These are phyloP conservation scores for Hypselothyrea guttata DNA, from an alignment of 2,888 invertebrate genomes.

Conservation along the genomic window DNA sequence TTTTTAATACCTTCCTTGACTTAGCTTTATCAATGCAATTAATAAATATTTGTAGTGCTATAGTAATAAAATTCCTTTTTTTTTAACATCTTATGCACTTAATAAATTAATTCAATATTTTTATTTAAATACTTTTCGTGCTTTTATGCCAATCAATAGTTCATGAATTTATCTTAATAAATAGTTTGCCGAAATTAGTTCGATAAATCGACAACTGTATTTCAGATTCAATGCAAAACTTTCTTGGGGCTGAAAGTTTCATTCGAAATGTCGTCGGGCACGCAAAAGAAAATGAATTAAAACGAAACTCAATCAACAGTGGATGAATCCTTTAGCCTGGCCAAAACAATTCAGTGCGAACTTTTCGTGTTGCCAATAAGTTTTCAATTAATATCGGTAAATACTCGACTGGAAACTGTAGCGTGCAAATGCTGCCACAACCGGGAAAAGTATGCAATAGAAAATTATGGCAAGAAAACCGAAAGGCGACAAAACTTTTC, in stretches of 20 bases:
- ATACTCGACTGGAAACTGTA: slow-evolving; percentile 51
- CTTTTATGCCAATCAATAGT: not conserved
- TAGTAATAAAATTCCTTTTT: no score
- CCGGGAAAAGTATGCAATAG: slow-evolving; percentile 55
- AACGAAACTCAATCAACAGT: slow-evolving; percentile 49
- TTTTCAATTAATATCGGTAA: slow-evolving; percentile 57
- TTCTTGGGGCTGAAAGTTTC: not conserved
- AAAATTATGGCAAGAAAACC: slow-evolving; percentile 58
- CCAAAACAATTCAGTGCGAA: slow-evolving; percentile 22
- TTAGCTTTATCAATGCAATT: no score
- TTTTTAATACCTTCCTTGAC: no score
- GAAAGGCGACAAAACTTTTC: slow-evolving; percentile 40
- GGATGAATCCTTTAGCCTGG: slow-evolving; percentile 13
- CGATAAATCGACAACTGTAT: slow-evolving; percentile 18
- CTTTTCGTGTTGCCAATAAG: slow-evolving; percentile 57
- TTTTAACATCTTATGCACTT: no score
- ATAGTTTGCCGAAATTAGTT: slow-evolving; percentile 2
- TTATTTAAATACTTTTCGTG: no score
- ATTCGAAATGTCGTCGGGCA: slow-evolving; percentile 20
- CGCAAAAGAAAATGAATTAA: slow-evolving; percentile 25
- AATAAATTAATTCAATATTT: no score
- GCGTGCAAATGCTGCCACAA: slow-evolving; percentile 39
- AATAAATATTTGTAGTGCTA: no score
- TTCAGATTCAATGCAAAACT: slow-evolving; percentile 11
- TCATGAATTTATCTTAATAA: not conserved